Conservation (phyloP, 2,113 vertebrate genomes). For the Connochaetes taurinus region DNA sequence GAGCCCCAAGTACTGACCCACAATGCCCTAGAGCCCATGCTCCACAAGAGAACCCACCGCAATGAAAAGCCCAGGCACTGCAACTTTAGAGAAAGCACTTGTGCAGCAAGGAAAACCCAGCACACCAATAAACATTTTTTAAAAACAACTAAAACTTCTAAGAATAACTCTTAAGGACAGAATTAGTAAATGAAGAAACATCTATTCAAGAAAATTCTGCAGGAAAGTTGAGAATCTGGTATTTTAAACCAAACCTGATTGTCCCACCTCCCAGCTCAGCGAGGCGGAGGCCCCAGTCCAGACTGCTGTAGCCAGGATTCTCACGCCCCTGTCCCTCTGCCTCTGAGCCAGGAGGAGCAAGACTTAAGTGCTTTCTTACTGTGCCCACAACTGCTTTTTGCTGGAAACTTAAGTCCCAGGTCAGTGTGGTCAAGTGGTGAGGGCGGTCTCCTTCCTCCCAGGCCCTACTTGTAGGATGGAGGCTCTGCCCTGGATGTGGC, state of each 20-base stretch:
- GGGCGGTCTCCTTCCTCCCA: neutral
- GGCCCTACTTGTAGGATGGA: neutral
- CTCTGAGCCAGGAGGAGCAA: neutral
- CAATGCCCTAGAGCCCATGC: neutral
- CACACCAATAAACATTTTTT: neutral
- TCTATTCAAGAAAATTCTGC: neutral
- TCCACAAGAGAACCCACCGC: neutral
- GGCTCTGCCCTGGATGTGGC: neutral
- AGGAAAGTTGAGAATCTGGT: neutral
- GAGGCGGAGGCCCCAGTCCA: neutral
- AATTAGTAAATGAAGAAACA: neutral
- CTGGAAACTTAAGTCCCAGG: neutral
- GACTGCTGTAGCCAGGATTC: neutral
- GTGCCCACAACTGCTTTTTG: neutral
- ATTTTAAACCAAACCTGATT: neutral
- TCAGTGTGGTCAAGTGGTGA: neutral
- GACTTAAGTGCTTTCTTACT: neutral
- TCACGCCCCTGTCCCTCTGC: neutral
- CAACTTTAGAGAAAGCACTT: neutral
- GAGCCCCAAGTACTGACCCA: neutral
- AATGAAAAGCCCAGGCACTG: neutral
- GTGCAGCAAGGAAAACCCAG: neutral
- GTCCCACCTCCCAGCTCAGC: neutral
- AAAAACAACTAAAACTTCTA: neutral
- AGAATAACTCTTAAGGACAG: neutral